A percentile compares a stretch with the other conserved stretches of the same genome.
phyloP scores from a whole-genome alignment of 2,888 invertebrate genomes.

The Drosophila eohydei region DNA sequence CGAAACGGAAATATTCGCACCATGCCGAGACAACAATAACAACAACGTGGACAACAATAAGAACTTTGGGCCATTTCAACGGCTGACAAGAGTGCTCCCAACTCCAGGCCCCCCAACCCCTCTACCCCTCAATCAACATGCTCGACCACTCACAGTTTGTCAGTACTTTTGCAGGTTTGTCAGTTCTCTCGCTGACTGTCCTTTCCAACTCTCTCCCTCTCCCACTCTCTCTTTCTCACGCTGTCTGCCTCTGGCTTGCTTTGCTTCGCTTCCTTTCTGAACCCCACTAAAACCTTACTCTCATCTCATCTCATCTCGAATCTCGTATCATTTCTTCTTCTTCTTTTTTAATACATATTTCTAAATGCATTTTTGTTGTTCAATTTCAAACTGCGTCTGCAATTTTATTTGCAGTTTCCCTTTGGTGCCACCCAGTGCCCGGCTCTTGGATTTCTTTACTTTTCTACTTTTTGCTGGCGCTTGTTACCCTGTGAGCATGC shows the following conservation, averaged over 20 bases:
- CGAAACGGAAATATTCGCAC: constrained; percentile 82
- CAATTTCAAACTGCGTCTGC: constrained; percentile 77
- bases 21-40: constrained; percentile 67
- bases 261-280: constrained; percentile 4
- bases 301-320: constrained; percentile 17
- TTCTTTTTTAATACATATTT: constrained; percentile 61
- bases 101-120: not conserved
- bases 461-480: constrained; percentile 18
- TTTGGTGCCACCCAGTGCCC: constrained; percentile 37
- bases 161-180: constrained; percentile 66
- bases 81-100: constrained; percentile 55
- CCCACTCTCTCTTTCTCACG: not conserved
- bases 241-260: not conserved
- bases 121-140: constrained; percentile 27
- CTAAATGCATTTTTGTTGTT: constrained; percentile 81
- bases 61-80: constrained; percentile 71
- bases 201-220: not conserved
- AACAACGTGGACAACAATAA: constrained; percentile 42
- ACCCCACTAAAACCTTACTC: not conserved
- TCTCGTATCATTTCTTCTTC: constrained; percentile 35
- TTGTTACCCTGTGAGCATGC: not conserved
- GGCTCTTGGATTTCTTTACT: constrained; percentile 16
- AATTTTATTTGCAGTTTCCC: constrained; percentile 69
- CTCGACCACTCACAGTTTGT: constrained; percentile 62
- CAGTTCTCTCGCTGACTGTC: constrained; percentile 37